Base-by-base conservation (phyloP, 2,113 vertebrate species). In the Apteryx owenii region DNA sequence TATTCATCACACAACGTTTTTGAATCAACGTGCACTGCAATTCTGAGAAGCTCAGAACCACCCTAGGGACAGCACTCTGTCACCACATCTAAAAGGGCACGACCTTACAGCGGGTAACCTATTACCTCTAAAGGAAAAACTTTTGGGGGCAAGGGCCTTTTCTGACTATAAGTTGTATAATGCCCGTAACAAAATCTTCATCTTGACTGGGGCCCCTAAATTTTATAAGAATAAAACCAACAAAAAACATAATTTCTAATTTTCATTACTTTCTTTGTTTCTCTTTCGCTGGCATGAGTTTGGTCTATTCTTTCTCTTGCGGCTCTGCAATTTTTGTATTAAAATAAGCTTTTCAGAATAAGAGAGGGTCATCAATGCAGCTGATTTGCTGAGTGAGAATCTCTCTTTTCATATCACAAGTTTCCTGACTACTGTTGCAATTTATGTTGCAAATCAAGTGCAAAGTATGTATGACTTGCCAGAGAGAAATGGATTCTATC, bases 281-380 rank as follows among this genome's bases (percentile, higher is more conserved):
- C 13, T 90, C 25, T 25, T 61, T 64, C 53, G n/a, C 5, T 13
- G 25, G 15, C 54, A 42, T 11, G 42, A 72, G 5, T 80, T 36
- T 46, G 23, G 22, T 54, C 33, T 76, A 8, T 4, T 38, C 36
- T 38, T 38, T 38, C 36, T 38, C 36, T 38, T 82, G 51, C 5
- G 12, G 9, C 36, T 60, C 5, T 81, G 23, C 13, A 12, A 17
- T 19, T 62, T 81, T 81, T 61, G 17, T 48, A 42, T 17, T 60
- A 73, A 69, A 76, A 70, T 7, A 51, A 83, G 14, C 9, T 69
- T 56, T 38, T 17, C 54, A n/a, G 28, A 54, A 11, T 10, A 82
- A 15, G 25, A 88, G 18, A 12, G 0, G 0, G 29, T 28, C 42
- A 33, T 11, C 1, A 2, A 72, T 33, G 29, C 3, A 2, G 71